Evolutionary conservation across 2,113 vertebrate genomes (phyloP), one percentile per base, ranked within the genome.

Genomic region (Pelvicachromis taeniatus): DNA sequence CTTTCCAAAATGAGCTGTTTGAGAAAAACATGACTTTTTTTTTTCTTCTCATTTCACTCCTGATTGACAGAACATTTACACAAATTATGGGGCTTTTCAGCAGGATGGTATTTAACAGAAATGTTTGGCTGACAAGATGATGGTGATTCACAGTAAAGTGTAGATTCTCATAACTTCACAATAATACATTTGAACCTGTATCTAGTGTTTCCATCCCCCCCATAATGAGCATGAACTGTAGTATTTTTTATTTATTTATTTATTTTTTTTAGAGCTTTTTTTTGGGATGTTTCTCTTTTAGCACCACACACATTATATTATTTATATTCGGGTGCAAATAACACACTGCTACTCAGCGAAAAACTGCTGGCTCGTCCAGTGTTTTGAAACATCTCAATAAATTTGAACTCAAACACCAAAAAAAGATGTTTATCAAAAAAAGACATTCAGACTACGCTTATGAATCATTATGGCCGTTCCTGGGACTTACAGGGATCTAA

Each of bases 81-180:
- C 19, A 83, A 78, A 85, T 85, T 2, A 85, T 53, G 55, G 42
- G 17, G 0, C 40, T 55, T 9, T 31, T 61, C 33, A 45, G 59
- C 53, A 29, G 33, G 54, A 61, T 14, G 54, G 75, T 31, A 31
- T 78, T 87, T 87, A 91, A 77, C 75, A 55, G n/a, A 29, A 82
- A 38, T 38, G 52, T 77, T 55, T 61, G 31, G 0, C 53, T 78
- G 21, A 48, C 56, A 54, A 23, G 65, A 77, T 82, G 21, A 82
- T 29, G 31, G 38, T 45, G 17, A 11, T 48, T 85, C 16, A 29
- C 45, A 38, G n/a, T 78, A 6, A 19, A 42, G 73, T 75, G 68
- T 13, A 73, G 42, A 10, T 79, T 77, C 53, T 73, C 33, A 23
- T 80, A 17, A 50, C 52, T 9, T 50, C 6, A 52, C 7, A 48